Percentiles rank a stretch among this genome's conserved stretches.
These are phyloP conservation scores for Ophion costatus DNA, from an alignment of 2,888 invertebrate species.

Conservation along the genomic window DNA sequence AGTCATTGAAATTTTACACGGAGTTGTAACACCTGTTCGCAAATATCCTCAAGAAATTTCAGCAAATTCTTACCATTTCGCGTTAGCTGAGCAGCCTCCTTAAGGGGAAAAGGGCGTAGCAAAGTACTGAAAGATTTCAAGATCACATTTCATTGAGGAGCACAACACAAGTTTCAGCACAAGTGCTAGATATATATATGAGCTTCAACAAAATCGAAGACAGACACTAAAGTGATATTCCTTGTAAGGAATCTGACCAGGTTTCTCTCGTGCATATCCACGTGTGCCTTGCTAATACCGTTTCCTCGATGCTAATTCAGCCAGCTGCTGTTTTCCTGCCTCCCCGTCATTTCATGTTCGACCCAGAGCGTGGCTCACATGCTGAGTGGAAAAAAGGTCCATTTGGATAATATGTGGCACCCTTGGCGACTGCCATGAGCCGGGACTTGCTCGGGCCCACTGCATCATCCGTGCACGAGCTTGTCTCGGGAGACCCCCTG, in stretches of 20 bases:
- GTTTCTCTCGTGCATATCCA: conserved; percentile 28
- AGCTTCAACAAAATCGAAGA: too few species aligned
- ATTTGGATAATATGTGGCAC: conserved; percentile 46
- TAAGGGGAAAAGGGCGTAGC: too few species aligned
- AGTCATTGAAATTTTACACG: too few species aligned
- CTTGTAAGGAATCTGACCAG: conserved; percentile 39
- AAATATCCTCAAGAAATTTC: too few species aligned
- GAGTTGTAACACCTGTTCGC: too few species aligned
- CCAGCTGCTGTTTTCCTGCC: conserved; percentile 35
- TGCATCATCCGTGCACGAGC: neutral
- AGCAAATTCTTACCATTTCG: too few species aligned
- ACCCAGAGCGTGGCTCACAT: conserved; percentile 22
- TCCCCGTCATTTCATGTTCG: conserved; percentile 23
- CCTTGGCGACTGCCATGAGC: conserved; percentile 32
- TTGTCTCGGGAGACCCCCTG: conserved; percentile 41
- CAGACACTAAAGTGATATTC: too few species aligned
- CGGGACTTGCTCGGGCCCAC: conserved; percentile 16
- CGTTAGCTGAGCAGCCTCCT: too few species aligned
- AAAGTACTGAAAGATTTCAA: too few species aligned
- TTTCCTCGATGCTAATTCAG: conserved; percentile 63
- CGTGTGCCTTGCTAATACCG: conserved; percentile 49
- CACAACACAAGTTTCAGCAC: too few species aligned
- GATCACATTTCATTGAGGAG: too few species aligned
- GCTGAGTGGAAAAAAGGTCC: conserved; percentile 40
- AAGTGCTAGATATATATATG: too few species aligned